Base-by-base conservation (phyloP, 2,113 vertebrate genomes). In the Brachyistius frenatus region DNA sequence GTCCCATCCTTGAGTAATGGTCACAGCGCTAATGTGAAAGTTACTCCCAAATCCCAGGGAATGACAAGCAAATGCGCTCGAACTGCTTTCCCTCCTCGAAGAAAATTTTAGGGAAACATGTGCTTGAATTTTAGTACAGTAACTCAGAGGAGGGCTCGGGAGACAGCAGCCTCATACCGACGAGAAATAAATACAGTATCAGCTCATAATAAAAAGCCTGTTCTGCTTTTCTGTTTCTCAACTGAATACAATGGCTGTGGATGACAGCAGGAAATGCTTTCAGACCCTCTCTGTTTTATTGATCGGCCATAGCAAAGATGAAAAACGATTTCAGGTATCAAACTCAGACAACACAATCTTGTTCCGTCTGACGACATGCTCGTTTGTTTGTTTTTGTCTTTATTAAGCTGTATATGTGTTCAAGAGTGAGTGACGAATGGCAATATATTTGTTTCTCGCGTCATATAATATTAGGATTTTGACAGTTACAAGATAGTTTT, bases 131-230 rank as follows among this genome's bases (percentile, higher is more conserved):
- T 41, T 52, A n/a, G 7, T 32, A 44, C 31, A 37, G 66, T 84
- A 71, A 89, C 81, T 62, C 75, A 73, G 54, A 73, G 36, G 14
- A 46, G 56, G 58, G 68, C 44, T 65, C 63, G 63, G 31, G 44
- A 76, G 53, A 78, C 33, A 54, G 4, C 7, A 46, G 49, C 5
- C 53, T 16, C 50, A 78, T 41, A 60, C n/a, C 78, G 52, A 71
- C 77, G 35, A 73, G 55, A 78, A 82, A 91, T 84, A 67, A 62
- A 73, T 61, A 73, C 49, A 56, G 35, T 31, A 44, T 79, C 15
- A 53, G 13, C 53, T 78, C 52, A 11, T 63, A 62, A 54, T 65
- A 83, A 75, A 70, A 74, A 68, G 78, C 61, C 75, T 73, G 54
- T 81, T 80, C 11, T 81, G 53, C 36, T 13, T 61, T 7, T 71